phyloP scores from a whole-genome alignment of 1,140 invertebrate genomes.

The Coptotermes formosanus region DNA sequence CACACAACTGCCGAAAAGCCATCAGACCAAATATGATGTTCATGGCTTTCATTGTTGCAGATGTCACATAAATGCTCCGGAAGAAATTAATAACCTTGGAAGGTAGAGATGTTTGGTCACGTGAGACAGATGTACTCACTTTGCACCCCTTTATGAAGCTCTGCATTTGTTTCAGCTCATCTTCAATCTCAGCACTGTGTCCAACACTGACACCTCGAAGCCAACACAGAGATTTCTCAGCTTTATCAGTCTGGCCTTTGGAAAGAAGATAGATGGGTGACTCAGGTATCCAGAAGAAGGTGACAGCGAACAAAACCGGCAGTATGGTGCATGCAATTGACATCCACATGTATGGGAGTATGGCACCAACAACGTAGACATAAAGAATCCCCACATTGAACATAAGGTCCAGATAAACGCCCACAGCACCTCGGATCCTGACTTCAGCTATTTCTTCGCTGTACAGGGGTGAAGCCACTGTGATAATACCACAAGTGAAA shows the following conservation, averaged over 20 bases:
- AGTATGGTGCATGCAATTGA: constrained; percentile 51
- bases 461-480: constrained; percentile 61
- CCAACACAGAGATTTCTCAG: constrained; percentile 37
- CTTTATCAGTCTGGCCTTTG: constrained; percentile 45
- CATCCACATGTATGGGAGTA: constrained; percentile 59
- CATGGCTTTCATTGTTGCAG: constrained; percentile 43
- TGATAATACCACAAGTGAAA: constrained; percentile 60
- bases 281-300: constrained; percentile 44
- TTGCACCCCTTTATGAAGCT: constrained; percentile 8
- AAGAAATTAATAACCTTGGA: not conserved
- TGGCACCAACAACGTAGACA: constrained; percentile 73
- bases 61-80: constrained; percentile 26
- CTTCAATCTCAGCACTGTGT: constrained; percentile 57
- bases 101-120: not conserved
- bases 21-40: constrained; percentile 48
- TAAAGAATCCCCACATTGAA: constrained; percentile 73
- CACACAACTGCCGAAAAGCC: constrained; percentile 51
- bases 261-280: constrained; percentile 44
- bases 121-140: not conserved
- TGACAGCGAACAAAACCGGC: constrained; percentile 53
- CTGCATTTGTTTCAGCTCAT: constrained; percentile 49
- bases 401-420: constrained; percentile 77
- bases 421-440: constrained; percentile 59
- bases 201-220: constrained; percentile 17
- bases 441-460: constrained; percentile 65